Evolutionary conservation across 2,888 invertebrate species (phyloP).

Genomic region (Folsomia candida): DNA sequence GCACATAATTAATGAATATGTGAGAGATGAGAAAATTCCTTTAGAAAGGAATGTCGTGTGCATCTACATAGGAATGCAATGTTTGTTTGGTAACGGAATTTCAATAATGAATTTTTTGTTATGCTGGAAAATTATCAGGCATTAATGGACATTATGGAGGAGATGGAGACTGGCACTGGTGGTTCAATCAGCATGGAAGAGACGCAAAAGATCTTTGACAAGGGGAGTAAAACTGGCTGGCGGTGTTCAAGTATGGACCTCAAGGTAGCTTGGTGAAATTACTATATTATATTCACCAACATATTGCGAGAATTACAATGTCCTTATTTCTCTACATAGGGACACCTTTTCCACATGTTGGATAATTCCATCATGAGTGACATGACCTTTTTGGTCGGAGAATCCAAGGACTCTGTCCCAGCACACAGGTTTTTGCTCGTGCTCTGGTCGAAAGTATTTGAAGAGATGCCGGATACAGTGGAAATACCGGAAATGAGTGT

Average conservation of each 20-base stretch:
- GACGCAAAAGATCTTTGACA: conserved; percentile 30
- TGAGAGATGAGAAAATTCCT: too few species aligned
- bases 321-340: too few species aligned
- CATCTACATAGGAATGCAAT: too few species aligned
- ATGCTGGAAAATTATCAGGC: too few species aligned
- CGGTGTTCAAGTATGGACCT: conserved; percentile 33
- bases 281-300: too few species aligned
- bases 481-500: conserved; percentile 46
- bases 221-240: conserved; percentile 22
- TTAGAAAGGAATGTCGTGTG: too few species aligned
- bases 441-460: conserved; percentile 43
- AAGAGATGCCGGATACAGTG: conserved; percentile 45
- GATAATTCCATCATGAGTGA: conserved; percentile 43
- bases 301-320: too few species aligned
- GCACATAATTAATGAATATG: too few species aligned
- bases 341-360: conserved; percentile 40
- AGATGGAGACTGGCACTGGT: conserved; percentile 22
- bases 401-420: conserved; percentile 40
- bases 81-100: too few species aligned
- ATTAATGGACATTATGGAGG: conserved; percentile 3
- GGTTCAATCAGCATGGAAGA: conserved; percentile 34
- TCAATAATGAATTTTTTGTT: too few species aligned
- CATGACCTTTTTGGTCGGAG: conserved; percentile 44
- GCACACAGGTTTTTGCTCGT: conserved; percentile 40
- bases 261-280: too few species aligned